A percentile compares a stretch with the other conserved stretches of the same genome.
These are phyloP conservation scores for Turnix velox DNA, from an alignment of 2,113 vertebrate genomes.

Conservation along the genomic window DNA sequence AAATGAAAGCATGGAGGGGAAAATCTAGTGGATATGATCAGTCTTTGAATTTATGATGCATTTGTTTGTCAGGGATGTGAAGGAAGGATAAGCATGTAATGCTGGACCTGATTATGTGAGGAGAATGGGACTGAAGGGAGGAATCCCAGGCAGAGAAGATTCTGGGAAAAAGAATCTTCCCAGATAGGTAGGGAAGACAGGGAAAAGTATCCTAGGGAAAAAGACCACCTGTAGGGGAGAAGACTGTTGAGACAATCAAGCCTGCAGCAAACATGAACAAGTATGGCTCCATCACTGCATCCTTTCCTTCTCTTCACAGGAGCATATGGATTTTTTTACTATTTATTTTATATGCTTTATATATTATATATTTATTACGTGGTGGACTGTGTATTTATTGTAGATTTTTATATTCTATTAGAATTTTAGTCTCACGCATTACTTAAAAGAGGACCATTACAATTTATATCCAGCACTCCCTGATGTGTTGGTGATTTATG, in stretches of 20 bases:
- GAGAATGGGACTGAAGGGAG: background rate
- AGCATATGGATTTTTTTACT: background rate
- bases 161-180: too few relatives aligned
- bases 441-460: background rate
- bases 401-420: background rate
- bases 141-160: background rate
- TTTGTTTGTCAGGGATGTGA: background rate
- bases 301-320: background rate
- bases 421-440: background rate
- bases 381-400: background rate
- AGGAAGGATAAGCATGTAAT: background rate
- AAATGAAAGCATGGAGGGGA: background rate
- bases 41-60: background rate
- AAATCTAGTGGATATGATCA: slow-evolving; percentile 2
- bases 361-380: background rate
- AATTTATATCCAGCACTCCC: background rate
- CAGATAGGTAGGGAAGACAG: too few relatives aligned
- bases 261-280: background rate
- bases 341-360: background rate
- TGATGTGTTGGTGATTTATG: background rate
- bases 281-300: background rate
- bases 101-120: background rate
- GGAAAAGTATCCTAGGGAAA: too few relatives aligned
- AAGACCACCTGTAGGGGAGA: background rate
- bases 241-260: background rate